A percentile compares a stretch with the other conserved stretches of the same genome.
These are phyloP conservation scores for Ecliptopera silaceata DNA, from an alignment of 2,888 invertebrate species.

Conservation along the genomic window DNA sequence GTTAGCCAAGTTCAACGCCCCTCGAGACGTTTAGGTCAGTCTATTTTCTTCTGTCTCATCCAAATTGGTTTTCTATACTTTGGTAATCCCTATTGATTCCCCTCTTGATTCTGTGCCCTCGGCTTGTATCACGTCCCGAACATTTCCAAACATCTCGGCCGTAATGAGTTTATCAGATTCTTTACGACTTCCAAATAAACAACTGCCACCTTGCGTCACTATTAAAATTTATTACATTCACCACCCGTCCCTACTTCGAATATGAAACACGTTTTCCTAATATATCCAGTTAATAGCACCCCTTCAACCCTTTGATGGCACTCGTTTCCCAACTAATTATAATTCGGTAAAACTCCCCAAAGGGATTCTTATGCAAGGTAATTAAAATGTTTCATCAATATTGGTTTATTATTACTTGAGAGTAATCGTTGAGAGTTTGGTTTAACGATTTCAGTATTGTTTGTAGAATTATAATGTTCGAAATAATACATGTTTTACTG, in stretches of 20 bases:
- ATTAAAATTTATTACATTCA: conserved; percentile 35
- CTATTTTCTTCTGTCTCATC: conserved; percentile 1
- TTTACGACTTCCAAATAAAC: conserved; percentile 27
- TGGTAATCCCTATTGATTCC: conserved; percentile 11
- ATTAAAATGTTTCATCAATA: conserved; percentile 58
- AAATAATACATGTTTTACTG: not conserved
- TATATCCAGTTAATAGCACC: conserved; percentile 57
- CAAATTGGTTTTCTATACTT: conserved; percentile 13
- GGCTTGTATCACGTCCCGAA: conserved; percentile 12
- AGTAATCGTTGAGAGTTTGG: conserved; percentile 25
- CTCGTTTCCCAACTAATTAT: conserved; percentile 55
- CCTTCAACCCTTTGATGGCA: conserved; percentile 49
- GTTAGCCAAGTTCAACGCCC: conserved; percentile 5
- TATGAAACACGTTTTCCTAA: conserved; percentile 56
- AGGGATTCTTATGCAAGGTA: conserved; percentile 49
- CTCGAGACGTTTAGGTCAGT: not conserved
- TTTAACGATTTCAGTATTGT: conserved; percentile 13
- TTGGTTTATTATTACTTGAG: conserved; percentile 37
- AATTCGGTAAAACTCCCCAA: conserved; percentile 53
- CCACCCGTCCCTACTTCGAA: conserved; percentile 29
- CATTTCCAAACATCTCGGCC: conserved; percentile 12
- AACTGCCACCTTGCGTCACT: conserved; percentile 23
- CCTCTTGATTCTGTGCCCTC: conserved; percentile 10
- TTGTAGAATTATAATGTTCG: not conserved
- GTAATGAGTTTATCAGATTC: conserved; percentile 30